Percentiles rank a stretch among this genome's conserved stretches.
phyloP scores from a whole-genome alignment of 64 coral and sea anemone genomes.

The Montipora foliosa region DNA sequence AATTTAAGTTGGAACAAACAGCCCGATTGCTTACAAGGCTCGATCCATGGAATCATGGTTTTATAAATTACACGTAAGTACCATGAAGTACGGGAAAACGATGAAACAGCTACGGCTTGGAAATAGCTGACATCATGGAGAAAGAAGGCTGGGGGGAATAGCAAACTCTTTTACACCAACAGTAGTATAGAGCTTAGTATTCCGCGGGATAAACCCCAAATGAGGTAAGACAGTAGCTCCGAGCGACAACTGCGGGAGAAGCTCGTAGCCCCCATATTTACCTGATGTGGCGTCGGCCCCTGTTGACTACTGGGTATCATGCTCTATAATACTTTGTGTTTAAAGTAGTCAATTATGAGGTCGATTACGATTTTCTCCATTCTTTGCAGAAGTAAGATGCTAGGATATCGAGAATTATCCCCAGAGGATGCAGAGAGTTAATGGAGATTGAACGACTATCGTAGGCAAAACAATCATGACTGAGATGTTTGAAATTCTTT shows the following conservation, averaged over 20 bases:
- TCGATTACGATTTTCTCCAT: neutral
- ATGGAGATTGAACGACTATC: neutral
- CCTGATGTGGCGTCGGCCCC: too few species aligned
- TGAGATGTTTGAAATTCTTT: neutral
- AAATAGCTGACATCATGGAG: neutral
- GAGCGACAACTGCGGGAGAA: too few species aligned
- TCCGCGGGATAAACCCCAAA: too few species aligned
- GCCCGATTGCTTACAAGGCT: conserved; percentile 27
- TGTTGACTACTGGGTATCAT: too few species aligned
- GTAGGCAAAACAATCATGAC: neutral
- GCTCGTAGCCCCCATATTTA: too few species aligned
- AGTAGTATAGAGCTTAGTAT: too few species aligned
- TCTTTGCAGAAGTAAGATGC: conserved; percentile 42
- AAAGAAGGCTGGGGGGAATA: too few species aligned
- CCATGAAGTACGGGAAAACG: neutral
- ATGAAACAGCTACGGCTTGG: neutral
- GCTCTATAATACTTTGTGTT: too few species aligned
- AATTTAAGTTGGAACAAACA: conserved; percentile 28
- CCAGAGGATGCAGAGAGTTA: conserved; percentile 16
- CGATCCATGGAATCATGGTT: conserved; percentile 42
- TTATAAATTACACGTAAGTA: conserved; percentile 56
- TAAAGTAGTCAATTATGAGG: too few species aligned
- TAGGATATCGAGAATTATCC: conserved; percentile 25
- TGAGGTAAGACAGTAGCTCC: too few species aligned
- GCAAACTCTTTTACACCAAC: too few species aligned